Conservation (phyloP, 2,797 vertebrate species). For the Pangasius larnaudii region DNA sequence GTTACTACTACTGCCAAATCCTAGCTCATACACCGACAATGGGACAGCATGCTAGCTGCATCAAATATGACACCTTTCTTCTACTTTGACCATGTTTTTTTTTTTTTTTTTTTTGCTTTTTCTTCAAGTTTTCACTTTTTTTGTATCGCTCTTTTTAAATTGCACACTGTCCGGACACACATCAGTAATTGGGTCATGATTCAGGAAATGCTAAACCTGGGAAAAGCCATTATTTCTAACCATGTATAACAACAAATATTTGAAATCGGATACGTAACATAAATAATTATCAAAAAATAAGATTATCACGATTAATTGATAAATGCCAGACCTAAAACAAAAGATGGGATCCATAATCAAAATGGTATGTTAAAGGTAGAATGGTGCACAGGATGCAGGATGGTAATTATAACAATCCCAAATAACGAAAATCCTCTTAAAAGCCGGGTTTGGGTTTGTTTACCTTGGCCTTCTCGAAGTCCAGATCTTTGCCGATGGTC, state of each 20-base stretch:
- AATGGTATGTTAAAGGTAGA: background rate
- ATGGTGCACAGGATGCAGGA: background rate
- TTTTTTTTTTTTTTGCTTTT: too few species aligned
- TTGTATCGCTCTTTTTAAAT: background rate
- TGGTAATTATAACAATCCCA: background rate
- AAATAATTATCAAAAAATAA: background rate
- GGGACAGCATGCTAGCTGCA: background rate
- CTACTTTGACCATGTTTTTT: background rate
- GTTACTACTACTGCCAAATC: background rate
- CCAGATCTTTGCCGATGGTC: slow-evolving; percentile 87
- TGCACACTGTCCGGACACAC: background rate
- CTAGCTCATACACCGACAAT: background rate
- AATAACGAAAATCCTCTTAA: background rate
- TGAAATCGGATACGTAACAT: background rate
- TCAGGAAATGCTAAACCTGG: background rate
- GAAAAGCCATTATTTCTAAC: background rate
- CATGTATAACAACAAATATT: too few species aligned
- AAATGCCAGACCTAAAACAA: background rate
- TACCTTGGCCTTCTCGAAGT: slow-evolving; percentile 90
- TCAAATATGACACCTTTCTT: background rate
- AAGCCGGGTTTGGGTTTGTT: background rate
- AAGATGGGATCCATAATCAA: background rate
- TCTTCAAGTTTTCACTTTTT: background rate
- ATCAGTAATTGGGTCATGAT: background rate
- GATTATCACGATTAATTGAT: background rate